Conservation (phyloP, 2,888 invertebrate genomes). For the Miltochrista miniata region DNA sequence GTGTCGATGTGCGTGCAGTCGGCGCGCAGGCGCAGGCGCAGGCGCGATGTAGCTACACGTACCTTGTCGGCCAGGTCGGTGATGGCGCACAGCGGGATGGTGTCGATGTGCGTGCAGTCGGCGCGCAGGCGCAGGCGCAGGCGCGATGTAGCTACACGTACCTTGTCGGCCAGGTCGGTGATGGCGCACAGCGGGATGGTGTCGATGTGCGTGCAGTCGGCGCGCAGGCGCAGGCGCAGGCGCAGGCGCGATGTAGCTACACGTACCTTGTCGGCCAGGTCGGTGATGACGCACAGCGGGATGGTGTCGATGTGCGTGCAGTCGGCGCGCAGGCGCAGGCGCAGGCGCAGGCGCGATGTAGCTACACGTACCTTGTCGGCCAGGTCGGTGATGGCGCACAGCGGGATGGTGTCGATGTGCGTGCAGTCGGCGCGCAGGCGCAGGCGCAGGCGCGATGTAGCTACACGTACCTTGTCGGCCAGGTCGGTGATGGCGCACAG, state of each 20-base stretch:
- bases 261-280: too few species aligned
- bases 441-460: constrained; percentile 94
- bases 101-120: constrained; percentile 93
- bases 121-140: constrained; percentile 93
- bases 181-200: constrained; percentile 94
- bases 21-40: constrained; percentile 93
- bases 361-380: too few species aligned
- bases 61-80: constrained; percentile 93
- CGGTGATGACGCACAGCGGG: constrained; percentile 92
- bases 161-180: constrained; percentile 91
- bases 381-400: constrained; percentile 92
- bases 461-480: too few species aligned
- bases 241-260: constrained; percentile 89
- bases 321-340: constrained; percentile 91
- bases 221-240: constrained; percentile 92
- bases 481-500: constrained; percentile 92
- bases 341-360: constrained; percentile 91
- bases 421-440: constrained; percentile 91
- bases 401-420: constrained; percentile 94
- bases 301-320: constrained; percentile 95
- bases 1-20: constrained; percentile 94
- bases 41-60: too few species aligned
- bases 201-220: constrained; percentile 92
- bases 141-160: too few species aligned
- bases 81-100: constrained; percentile 93